Evolutionary conservation across 2,797 vertebrate genomes (phyloP).

Genomic region (Myiothlypis chrysogaster): DNA sequence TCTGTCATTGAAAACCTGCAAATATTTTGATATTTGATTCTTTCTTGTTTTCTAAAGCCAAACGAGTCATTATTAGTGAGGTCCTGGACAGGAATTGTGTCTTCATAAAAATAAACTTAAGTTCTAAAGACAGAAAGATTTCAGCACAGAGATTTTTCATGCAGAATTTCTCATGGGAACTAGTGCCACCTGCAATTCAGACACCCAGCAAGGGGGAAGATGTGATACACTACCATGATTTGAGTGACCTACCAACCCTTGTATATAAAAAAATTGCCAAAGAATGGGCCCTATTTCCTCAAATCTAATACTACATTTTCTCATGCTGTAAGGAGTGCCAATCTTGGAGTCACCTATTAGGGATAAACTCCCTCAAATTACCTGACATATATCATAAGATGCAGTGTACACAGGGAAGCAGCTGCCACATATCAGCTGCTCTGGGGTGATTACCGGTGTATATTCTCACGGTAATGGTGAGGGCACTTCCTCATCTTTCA

Average conservation of each 20-base stretch:
- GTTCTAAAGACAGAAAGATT: not conserved
- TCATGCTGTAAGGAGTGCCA: not conserved
- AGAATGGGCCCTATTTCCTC: not conserved
- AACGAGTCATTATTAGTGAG: not conserved
- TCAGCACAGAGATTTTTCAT: not conserved
- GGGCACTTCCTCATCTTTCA: slow-evolving; percentile 36
- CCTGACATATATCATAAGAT: not conserved
- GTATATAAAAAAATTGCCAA: not conserved
- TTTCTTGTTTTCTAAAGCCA: not conserved
- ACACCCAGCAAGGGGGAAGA: not conserved
- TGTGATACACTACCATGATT: not conserved
- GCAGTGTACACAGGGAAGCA: slow-evolving; percentile 33
- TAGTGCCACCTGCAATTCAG: not conserved
- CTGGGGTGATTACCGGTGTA: not conserved
- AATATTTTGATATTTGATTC: not conserved
- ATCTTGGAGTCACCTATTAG: not conserved
- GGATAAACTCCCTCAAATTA: slow-evolving; percentile 32
- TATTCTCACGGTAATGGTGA: not conserved
- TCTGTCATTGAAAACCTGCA: not conserved
- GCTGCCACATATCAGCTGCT: slow-evolving; percentile 33
- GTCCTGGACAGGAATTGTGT: not conserved
- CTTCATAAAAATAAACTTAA: not conserved
- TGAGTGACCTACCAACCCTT: not conserved
- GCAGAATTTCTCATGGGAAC: not conserved
- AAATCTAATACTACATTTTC: not conserved